Conservation (phyloP, 1,140 invertebrate species). For the Hesperophylax magnus region DNA sequence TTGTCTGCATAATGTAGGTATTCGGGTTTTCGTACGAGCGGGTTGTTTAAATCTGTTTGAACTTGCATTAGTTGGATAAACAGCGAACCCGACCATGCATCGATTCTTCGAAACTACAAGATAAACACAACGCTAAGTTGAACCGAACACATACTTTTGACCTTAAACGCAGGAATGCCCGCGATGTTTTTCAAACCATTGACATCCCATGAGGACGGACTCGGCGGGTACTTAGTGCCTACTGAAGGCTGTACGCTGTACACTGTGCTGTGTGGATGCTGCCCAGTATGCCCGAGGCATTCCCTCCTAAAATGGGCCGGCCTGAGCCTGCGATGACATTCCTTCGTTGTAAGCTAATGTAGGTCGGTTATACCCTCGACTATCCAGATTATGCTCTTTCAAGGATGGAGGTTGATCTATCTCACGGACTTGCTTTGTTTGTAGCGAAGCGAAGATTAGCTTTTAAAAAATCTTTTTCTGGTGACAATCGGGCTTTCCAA, state of each 20-base stretch:
- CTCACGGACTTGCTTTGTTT: no score
- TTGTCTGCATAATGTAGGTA: no score
- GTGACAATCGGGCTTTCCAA: no score
- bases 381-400: neutral
- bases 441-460: no score
- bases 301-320: constrained; percentile 4
- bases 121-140: constrained; percentile 20
- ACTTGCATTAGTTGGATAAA: constrained; percentile 28
- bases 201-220: constrained; percentile 19
- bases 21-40: neutral
- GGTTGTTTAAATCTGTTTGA: constrained; percentile 22
- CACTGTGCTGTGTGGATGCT: neutral
- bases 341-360: constrained; percentile 21
- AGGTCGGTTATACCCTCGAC: constrained; percentile 9
- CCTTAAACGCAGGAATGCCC: constrained; percentile 32
- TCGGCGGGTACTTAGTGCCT: neutral
- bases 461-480: no score
- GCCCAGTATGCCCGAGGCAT: neutral
- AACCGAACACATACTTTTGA: constrained; percentile 30
- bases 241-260: constrained; percentile 4
- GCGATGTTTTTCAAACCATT: constrained; percentile 23
- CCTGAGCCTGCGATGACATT: neutral
- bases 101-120: constrained; percentile 27
- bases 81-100: constrained; percentile 23
- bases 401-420: neutral